Evolutionary conservation across 2,797 vertebrate species (phyloP), one percentile per base, ranked within the genome.

Genomic region (Fundulus diaphanus): DNA sequence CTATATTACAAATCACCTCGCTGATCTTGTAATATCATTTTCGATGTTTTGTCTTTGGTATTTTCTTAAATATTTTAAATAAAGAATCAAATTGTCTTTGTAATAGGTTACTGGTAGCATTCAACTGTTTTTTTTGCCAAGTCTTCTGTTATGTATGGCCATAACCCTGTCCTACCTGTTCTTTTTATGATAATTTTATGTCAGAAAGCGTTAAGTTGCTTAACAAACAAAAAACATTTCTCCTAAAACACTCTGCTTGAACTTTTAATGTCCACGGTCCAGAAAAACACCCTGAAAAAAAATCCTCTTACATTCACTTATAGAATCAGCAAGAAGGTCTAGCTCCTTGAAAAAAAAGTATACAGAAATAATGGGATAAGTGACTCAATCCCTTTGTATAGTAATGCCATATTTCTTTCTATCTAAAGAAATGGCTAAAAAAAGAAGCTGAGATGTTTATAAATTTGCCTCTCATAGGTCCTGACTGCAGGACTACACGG

Each of bases 381-480:
- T n/a, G 35, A 12, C 59, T 37, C 20, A 24, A 16, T 27, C 49
- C 22, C n/a, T 16, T 37, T 52, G 3, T 70, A 54, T 27, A 27
- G 27, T 31, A 54, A 6, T 20, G 27, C 13, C n/a, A 24, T 31
- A 3, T 35, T 48, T 73, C 8, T 51, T 35, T 65, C 46, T 33
- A 12, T 5, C 24, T 51, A 35, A 69, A 51, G 22, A 51, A 52
- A 72, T 27, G 1, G 27, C 9, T 22, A 18, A 56, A 81, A n/a
- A 68, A 24, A 54, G 48, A 1, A 42, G 20, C 49, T 31, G 49
- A 31, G 42, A 57, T 48, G 11, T 35, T 78, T 27, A 46, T 61
- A 33, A 35, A 22, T 29, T 56, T 78, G 22, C 52, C 56, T 72
- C 46, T 69, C 13, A 4, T 24, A 67, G 72, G 65, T 59, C 27